Evolutionary conservation across 1,140 invertebrate species (phyloP).

Genomic region (Brachionus sp.): DNA sequence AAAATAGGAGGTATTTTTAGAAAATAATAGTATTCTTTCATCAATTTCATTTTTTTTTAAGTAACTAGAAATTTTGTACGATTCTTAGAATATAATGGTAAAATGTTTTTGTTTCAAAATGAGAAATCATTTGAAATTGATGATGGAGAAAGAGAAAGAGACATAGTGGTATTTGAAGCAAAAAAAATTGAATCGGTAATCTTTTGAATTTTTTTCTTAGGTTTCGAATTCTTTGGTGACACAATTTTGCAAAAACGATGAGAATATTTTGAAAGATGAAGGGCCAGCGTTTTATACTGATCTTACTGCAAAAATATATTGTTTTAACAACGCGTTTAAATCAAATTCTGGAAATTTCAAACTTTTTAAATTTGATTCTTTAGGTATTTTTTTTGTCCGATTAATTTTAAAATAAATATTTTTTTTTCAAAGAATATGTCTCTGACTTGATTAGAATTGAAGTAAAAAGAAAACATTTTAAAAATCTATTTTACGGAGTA

Average conservation of each 20-base stretch:
- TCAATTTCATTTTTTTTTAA: neutral
- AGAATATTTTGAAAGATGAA: neutral
- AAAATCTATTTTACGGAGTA: conserved; percentile 29
- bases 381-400: neutral
- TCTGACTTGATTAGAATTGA: neutral
- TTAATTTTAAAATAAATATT: neutral
- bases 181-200: neutral
- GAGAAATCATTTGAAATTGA: conserved; percentile 36
- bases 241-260: conserved; percentile 44
- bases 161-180: conserved; percentile 16
- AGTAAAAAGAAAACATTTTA: neutral
- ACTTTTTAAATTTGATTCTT: conserved; percentile 38
- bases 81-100: neutral
- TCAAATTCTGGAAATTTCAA: conserved; percentile 21
- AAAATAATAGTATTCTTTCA: neutral
- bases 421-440: neutral
- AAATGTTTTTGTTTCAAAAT: conserved; percentile 42
- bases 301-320: conserved; percentile 40
- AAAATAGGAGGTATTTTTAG: conserved; percentile 19
- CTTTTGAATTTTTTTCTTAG: neutral
- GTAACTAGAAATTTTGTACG: neutral
- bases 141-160: conserved; percentile 38
- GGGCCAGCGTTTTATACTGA: neutral
- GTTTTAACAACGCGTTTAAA: conserved; percentile 24
- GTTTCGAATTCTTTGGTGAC: conserved; percentile 19